A percentile compares a stretch with the other conserved stretches of the same genome.
phyloP scores from a whole-genome alignment of 2,113 vertebrate genomes.

The Albula glossodonta region DNA sequence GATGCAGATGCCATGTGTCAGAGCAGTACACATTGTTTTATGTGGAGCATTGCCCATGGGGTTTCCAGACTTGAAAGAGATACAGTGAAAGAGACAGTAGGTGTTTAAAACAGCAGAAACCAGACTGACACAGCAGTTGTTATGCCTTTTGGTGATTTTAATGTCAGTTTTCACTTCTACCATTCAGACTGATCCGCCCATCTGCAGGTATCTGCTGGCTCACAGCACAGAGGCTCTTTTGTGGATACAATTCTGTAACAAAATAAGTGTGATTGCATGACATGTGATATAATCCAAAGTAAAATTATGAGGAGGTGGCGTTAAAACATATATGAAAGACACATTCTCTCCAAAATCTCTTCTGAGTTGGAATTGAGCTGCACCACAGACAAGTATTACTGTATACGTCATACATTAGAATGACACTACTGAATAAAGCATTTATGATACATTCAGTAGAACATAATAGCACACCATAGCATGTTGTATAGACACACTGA shows the following conservation, averaged over 20 bases:
- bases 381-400: too few relatives aligned
- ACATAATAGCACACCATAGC: too few relatives aligned
- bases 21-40: slow-evolving; percentile 38
- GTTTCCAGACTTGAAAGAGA: slow-evolving; percentile 17
- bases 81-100: slow-evolving; percentile 15
- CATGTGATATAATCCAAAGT: too few relatives aligned
- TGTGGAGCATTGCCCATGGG: slow-evolving; percentile 19
- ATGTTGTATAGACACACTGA: too few relatives aligned
- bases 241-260: neutral
- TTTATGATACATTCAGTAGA: too few relatives aligned
- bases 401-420: too few relatives aligned
- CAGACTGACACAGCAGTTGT: neutral
- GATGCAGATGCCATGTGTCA: slow-evolving; percentile 37
- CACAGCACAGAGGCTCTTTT: neutral
- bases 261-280: too few relatives aligned
- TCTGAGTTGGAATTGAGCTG: too few relatives aligned
- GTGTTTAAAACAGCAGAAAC: neutral
- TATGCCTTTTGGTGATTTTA: neutral
- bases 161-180: neutral
- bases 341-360: too few relatives aligned
- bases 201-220: neutral
- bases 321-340: too few relatives aligned
- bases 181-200: slow-evolving; percentile 18
- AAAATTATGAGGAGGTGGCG: too few relatives aligned
- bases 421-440: too few relatives aligned